These are phyloP conservation scores for Himalopsyche anomala DNA, from an alignment of 2,888 invertebrate species.

Conservation along the genomic window DNA sequence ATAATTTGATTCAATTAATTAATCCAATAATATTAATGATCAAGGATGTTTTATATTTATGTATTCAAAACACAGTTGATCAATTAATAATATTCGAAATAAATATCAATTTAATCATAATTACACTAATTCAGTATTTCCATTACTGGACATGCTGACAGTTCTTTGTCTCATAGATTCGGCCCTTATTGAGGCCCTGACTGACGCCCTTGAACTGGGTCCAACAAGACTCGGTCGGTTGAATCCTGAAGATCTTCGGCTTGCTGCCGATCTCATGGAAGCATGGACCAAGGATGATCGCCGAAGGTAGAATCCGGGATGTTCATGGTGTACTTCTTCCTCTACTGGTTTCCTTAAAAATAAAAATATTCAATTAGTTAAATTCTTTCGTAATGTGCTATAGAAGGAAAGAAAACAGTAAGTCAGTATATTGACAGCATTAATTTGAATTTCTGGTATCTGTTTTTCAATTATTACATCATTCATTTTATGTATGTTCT, in stretches of 20 bases:
- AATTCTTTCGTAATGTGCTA: no score
- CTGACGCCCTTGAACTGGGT: constrained; percentile 70
- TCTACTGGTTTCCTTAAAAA: constrained; percentile 19
- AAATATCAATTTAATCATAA: neutral
- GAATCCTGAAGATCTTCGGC: constrained; percentile 69
- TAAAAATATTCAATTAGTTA: neutral
- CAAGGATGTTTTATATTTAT: neutral
- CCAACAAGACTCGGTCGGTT: constrained; percentile 69
- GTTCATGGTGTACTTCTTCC: constrained; percentile 67
- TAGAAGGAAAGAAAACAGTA: no score
- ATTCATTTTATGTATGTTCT: neutral
- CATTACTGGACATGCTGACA: constrained; percentile 55
- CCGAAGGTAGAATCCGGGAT: constrained; percentile 70
- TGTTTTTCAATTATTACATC: no score
- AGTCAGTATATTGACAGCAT: neutral
- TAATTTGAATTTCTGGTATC: no score
- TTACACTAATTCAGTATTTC: constrained; percentile 31
- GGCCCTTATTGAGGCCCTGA: constrained; percentile 71
- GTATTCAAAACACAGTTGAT: neutral
- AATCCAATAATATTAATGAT: constrained; percentile 11
- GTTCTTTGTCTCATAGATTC: constrained; percentile 48
- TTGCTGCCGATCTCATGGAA: constrained; percentile 65
- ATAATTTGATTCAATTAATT: neutral
- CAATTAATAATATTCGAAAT: neutral
- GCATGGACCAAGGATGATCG: constrained; percentile 67